These are phyloP conservation scores for Pristionchus japonicus DNA, from an alignment of 2,888 invertebrate genomes.

Conservation along the genomic window DNA sequence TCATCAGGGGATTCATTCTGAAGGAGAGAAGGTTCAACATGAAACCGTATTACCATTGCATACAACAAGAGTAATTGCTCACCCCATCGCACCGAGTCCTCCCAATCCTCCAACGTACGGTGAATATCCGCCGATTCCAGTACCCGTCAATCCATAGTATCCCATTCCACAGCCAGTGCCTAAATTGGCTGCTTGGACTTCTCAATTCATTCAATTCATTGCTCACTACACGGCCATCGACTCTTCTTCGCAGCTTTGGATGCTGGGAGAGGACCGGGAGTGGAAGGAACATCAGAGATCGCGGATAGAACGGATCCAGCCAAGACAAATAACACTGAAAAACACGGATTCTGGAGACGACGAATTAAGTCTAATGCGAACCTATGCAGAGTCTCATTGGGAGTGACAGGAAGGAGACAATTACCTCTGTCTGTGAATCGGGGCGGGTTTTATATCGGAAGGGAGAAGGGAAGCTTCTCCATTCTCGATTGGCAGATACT, in stretches of 20 bases:
- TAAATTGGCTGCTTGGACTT: not conserved
- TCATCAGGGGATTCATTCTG: conserved; percentile 33
- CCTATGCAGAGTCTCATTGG: not conserved
- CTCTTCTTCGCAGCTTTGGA: not conserved
- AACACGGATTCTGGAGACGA: not conserved
- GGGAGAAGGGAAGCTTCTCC: not conserved
- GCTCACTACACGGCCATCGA: conserved; percentile 42
- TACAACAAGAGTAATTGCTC: not conserved
- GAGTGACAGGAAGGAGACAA: not conserved
- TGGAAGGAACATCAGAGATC: not conserved
- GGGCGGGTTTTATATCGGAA: not conserved
- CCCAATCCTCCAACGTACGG: conserved; percentile 7
- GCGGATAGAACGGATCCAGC: not conserved
- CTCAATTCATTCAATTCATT: not conserved
- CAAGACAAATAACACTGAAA: conserved; percentile 4
- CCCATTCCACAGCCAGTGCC: conserved; percentile 12
- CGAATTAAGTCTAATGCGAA: not conserved
- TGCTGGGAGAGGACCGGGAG: not conserved
- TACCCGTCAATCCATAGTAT: conserved; percentile 21
- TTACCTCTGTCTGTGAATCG: not conserved
- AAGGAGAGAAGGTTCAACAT: not conserved
- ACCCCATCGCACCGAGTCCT: conserved; percentile 16
- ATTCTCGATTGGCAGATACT: not conserved
- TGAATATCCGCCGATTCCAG: conserved; percentile 22
- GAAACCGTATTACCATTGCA: too few species aligned